Evolutionary conservation across 2,113 vertebrate genomes (phyloP).

Genomic region (Pomatorhinus ruficollis): DNA sequence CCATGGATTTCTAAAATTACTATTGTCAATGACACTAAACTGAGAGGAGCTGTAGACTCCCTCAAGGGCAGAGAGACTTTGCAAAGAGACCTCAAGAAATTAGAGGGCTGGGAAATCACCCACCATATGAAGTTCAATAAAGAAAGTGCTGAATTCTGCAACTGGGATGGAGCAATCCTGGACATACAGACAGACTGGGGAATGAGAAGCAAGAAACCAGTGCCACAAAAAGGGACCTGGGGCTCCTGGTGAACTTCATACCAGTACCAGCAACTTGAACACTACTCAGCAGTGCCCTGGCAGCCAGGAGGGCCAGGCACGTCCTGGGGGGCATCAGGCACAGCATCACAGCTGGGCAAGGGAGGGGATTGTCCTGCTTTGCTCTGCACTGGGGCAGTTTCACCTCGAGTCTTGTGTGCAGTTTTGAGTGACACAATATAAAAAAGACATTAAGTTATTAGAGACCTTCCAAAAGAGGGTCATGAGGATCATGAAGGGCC

Average conservation of each 20-base stretch:
- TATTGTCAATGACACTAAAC: fast-evolving
- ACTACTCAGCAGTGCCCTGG: neutral
- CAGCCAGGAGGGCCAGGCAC: fast-evolving
- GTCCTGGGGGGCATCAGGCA: neutral
- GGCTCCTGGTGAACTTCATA: fast-evolving
- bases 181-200: neutral
- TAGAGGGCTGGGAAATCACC: neutral
- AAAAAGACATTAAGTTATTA: neutral
- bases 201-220: fast-evolving
- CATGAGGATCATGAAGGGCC: neutral
- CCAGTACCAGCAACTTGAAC: neutral
- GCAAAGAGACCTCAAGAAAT: neutral
- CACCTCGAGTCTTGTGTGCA: fast-evolving
- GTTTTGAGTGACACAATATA: fast-evolving
- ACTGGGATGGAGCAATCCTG: too few species aligned
- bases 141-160: neutral
- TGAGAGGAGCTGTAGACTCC: neutral
- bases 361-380: neutral
- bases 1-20: neutral
- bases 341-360: fast-evolving
- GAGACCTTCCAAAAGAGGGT: neutral
- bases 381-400: fast-evolving
- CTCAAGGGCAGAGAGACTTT: neutral
- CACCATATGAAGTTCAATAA: neutral
- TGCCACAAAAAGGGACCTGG: neutral